Percentiles rank a stretch among this genome's conserved stretches.
phyloP scores from a whole-genome alignment of 2,888 invertebrate genomes.

The Spilarctia lutea region DNA sequence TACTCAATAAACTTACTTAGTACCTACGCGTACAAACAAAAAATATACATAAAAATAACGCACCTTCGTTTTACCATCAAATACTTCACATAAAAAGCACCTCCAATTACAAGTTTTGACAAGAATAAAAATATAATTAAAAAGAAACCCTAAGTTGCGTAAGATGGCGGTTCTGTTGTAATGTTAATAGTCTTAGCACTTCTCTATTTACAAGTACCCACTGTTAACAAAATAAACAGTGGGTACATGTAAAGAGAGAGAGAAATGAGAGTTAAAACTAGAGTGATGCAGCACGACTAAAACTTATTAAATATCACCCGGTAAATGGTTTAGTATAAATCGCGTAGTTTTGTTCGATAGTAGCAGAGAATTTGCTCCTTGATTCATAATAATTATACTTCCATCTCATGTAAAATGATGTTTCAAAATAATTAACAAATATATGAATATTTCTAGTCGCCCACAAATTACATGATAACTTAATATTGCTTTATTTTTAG shows the following conservation, averaged over 20 bases:
- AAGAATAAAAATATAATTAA: conserved; percentile 55
- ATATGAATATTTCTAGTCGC: not conserved
- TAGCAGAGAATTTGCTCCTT: conserved; percentile 2
- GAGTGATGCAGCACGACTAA: not conserved
- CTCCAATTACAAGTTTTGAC: conserved; percentile 69
- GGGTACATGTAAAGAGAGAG: not conserved
- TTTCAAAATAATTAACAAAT: conserved; percentile 6
- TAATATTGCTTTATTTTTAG: conserved; percentile 6
- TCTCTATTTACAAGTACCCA: not conserved
- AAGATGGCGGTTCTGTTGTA: conserved; percentile 11
- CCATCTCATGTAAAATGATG: not conserved
- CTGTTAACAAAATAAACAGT: not conserved
- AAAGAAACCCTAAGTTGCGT: conserved; percentile 36
- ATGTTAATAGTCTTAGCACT: not conserved
- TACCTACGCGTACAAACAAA: conserved; percentile 58
- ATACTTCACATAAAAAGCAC: conserved; percentile 74
- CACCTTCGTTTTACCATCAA: conserved; percentile 66
- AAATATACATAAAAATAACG: conserved; percentile 64
- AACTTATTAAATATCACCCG: not conserved
- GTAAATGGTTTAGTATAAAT: conserved; percentile 1
- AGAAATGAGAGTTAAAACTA: not conserved
- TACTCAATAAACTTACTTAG: conserved; percentile 32
- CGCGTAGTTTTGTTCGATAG: conserved; percentile 11
- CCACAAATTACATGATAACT: not conserved
- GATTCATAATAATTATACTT: conserved; percentile 1